Base-by-base conservation (phyloP, 1,140 invertebrate species). In the Muscidifurax raptorellus region DNA sequence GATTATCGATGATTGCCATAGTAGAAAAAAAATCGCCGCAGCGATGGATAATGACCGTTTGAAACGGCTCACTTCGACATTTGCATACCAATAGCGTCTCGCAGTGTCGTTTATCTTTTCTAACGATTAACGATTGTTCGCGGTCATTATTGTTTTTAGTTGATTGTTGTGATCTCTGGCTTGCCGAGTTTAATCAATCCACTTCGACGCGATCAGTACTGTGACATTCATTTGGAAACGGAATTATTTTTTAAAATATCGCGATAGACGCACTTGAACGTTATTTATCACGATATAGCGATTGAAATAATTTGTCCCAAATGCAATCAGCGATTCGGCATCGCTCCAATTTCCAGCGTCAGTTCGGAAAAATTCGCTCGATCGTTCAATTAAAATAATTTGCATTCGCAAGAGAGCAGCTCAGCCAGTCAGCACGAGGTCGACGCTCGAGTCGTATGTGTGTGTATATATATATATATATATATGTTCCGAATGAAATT, bases 1-100 rank as follows among this genome's bases (percentile, higher is more conserved):
- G 40, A 67, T 84, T 84, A 80, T 84, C 76, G 78, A 67, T 76
- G 36, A 80, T 80, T 75, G 83, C 71, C 25, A 75, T 47, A 71
- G 83, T 80, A 84, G 77, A 83, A 36, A 69, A 66, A 67, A 77
- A 25, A 66, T 59, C 25, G 10, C 7, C 28, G 25, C 15, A 18
- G 22, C 52, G 15, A 59, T 5, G 52, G 52, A 59, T 59, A 59
- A n/a, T 59, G 52, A 22, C 4, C 52, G 66, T 28, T 69, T 67
- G 10, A 79, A 67, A 22, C 9, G 12, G 9, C 10, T 28, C 25
- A 13, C 22, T 52, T 52, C 28, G 44, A 44, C 6, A 28, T 44
- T 77, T 52, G 75, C 75, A 52, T 74, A 40, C 27, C 32, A 32
- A 32, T 13, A 10, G 15, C 44, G 40, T 44, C 9, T 1, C 9